These are phyloP conservation scores for Enteromius unitaeniatus DNA, from an alignment of 2,797 vertebrate genomes.

Conservation along the genomic window DNA sequence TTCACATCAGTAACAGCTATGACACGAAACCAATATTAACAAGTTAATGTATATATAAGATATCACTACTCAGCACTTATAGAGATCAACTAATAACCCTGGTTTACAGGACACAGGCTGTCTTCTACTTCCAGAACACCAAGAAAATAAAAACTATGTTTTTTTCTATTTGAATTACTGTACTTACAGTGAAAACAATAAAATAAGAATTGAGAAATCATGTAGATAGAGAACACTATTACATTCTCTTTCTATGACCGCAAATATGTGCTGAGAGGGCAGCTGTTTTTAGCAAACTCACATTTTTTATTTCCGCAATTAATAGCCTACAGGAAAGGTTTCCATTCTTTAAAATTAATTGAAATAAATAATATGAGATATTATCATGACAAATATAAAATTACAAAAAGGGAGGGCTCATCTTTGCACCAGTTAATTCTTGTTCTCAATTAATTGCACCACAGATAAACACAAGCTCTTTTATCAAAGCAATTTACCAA, in stretches of 20 bases:
- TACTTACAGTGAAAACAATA: too few relatives aligned
- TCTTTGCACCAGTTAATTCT: neutral
- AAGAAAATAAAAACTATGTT: too few relatives aligned
- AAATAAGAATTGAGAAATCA: too few relatives aligned
- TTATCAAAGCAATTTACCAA: slow-evolving; percentile 61
- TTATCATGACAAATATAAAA: slow-evolving; percentile 41
- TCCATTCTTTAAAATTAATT: slow-evolving; percentile 78
- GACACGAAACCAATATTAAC: neutral
- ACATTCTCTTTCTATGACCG: slow-evolving; percentile 17
- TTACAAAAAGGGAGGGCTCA: neutral
- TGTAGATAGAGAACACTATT: neutral
- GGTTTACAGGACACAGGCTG: neutral
- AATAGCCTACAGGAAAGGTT: slow-evolving; percentile 81
- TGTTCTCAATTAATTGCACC: slow-evolving; percentile 61
- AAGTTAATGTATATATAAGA: neutral
- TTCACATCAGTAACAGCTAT: too few relatives aligned
- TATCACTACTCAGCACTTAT: neutral
- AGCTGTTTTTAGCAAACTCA: slow-evolving; percentile 81
- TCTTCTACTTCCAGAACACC: neutral
- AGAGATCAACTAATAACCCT: neutral
- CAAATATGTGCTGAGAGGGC: slow-evolving; percentile 61
- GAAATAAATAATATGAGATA: slow-evolving; percentile 61
- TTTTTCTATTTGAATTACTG: too few relatives aligned
- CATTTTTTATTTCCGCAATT: slow-evolving; percentile 87
- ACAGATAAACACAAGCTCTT: slow-evolving; percentile 63